A percentile compares a stretch with the other conserved stretches of the same genome.
These are phyloP conservation scores for Apistogramma diplotaenia DNA, from an alignment of 2,113 vertebrate genomes.

Conservation along the genomic window DNA sequence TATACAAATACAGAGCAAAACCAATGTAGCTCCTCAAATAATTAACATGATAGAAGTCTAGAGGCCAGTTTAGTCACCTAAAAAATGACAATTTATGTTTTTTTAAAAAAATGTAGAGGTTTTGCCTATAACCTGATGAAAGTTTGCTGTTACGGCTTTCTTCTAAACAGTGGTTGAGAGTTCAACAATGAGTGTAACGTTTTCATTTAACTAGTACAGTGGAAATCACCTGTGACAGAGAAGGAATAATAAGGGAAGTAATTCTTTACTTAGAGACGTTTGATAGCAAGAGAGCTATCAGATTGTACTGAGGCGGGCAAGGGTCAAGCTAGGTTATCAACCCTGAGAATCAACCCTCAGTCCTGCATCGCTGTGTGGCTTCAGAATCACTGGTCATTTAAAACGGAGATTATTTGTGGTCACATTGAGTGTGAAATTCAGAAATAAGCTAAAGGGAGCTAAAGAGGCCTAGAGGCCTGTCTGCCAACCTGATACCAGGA, in stretches of 20 bases:
- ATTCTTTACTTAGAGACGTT: background rate
- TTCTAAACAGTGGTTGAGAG: background rate
- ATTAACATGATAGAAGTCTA: background rate
- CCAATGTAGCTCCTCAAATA: background rate
- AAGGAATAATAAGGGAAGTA: background rate
- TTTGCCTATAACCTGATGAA: background rate
- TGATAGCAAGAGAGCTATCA: background rate
- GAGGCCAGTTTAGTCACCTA: background rate
- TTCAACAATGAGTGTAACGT: background rate
- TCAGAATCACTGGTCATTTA: background rate
- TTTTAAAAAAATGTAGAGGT: background rate
- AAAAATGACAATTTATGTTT: background rate
- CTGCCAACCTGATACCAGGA: background rate
- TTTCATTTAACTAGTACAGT: background rate
- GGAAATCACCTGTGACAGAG: background rate
- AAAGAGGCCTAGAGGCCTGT: background rate
- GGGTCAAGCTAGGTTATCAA: background rate
- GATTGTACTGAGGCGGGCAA: background rate
- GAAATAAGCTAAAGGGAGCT: background rate
- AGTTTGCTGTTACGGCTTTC: background rate
- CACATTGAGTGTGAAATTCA: background rate
- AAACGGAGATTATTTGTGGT: background rate
- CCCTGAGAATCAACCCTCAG: background rate
- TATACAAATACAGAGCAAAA: background rate
- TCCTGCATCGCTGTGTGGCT: background rate